Conservation (phyloP, 2,797 vertebrate species). For the Dicrostonyx torquatus region DNA sequence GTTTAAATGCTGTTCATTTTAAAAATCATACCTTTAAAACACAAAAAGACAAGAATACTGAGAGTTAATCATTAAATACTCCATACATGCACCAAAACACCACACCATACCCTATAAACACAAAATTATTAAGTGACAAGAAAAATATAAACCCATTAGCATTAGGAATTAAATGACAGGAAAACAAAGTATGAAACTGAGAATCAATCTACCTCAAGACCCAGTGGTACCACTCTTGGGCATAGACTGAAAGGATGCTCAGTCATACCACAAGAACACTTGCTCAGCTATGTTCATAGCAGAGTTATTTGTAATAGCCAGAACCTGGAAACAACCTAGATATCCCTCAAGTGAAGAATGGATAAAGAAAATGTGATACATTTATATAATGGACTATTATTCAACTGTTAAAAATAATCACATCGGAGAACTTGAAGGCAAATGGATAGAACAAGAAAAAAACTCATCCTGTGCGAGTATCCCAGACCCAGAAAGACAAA, state of each 20-base stretch:
- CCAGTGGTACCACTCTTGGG: not conserved
- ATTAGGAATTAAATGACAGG: not conserved
- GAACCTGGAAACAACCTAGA: too few species aligned
- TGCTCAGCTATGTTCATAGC: not conserved
- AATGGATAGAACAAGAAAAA: too few species aligned
- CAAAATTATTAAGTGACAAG: not conserved
- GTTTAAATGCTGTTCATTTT: conserved; percentile 30
- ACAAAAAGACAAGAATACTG: not conserved
- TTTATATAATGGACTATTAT: too few species aligned
- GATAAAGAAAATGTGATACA: too few species aligned
- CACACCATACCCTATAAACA: not conserved
- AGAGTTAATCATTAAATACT: not conserved
- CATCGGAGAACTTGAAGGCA: too few species aligned
- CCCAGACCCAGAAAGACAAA: too few species aligned
- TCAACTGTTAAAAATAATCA: too few species aligned
- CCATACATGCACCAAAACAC: not conserved
- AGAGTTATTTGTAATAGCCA: not conserved
- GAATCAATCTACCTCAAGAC: not conserved
- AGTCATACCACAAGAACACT: not conserved
- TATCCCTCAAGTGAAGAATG: too few species aligned
- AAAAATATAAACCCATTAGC: not conserved
- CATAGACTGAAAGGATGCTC: not conserved
- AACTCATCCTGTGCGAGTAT: too few species aligned
- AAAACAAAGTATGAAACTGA: not conserved
- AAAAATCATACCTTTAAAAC: not conserved